phyloP scores from a whole-genome alignment of 2,797 vertebrate genomes.

The Acipenser oxyrinchus region DNA sequence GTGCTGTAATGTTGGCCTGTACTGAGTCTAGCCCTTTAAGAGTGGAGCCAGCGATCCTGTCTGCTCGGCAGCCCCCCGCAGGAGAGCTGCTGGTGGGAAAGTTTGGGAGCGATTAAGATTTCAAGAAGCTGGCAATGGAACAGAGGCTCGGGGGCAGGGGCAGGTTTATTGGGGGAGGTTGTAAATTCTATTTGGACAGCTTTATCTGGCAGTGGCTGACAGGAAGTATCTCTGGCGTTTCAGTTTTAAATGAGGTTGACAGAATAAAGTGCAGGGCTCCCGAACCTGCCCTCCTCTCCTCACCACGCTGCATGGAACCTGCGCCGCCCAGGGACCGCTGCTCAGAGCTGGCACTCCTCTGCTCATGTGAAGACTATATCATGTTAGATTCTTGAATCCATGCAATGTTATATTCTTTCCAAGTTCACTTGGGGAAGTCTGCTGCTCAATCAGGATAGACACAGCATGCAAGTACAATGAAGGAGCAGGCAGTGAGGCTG shows the following conservation, averaged over 20 bases:
- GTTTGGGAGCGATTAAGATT: constrained; percentile 1
- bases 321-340: too few species aligned
- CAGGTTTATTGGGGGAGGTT: not conserved
- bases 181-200: not conserved
- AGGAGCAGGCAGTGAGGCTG: not conserved
- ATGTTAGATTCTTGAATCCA: too few species aligned
- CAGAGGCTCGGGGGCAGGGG: not conserved
- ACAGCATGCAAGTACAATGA: too few species aligned
- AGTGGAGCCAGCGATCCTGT: constrained; percentile 3
- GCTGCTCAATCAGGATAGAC: too few species aligned
- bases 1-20: not conserved
- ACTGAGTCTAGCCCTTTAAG: not conserved
- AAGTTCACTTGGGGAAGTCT: too few species aligned
- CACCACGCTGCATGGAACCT: too few species aligned
- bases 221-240: not conserved
- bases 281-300: not conserved
- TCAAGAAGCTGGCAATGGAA: not conserved
- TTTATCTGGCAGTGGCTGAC: not conserved
- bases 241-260: not conserved
- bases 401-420: too few species aligned
- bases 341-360: too few species aligned
- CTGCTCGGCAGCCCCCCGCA: not conserved
- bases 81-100: not conserved
- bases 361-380: too few species aligned
- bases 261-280: not conserved